Conservation (phyloP, 2,888 invertebrate species). For the Spodoptera picta region DNA sequence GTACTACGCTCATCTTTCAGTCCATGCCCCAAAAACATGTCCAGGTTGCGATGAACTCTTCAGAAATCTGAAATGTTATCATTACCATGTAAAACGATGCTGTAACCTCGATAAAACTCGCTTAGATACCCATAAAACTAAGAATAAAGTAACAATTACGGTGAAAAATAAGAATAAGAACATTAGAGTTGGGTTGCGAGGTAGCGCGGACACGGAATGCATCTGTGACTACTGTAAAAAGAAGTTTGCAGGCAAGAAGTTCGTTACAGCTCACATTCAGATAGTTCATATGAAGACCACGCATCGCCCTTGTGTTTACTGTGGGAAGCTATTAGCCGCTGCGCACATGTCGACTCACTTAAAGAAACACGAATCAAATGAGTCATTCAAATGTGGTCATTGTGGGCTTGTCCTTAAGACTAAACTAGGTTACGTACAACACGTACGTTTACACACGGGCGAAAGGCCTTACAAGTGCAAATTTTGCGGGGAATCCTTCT, state of each 20-base stretch:
- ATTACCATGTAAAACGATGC: conserved; percentile 75
- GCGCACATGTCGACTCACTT: conserved; percentile 80
- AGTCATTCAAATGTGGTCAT: conserved; percentile 68
- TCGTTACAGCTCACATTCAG: conserved; percentile 79
- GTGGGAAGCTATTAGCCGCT: conserved; percentile 76
- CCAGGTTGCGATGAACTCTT: conserved; percentile 76
- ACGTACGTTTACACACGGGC: conserved; percentile 79
- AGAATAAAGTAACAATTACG: conserved; percentile 65
- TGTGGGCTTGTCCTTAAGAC: conserved; percentile 74
- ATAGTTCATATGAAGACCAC: conserved; percentile 81
- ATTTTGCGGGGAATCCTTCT: conserved; percentile 75
- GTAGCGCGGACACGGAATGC: conserved; percentile 71
- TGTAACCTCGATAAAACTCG: conserved; percentile 69
- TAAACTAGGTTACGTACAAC: conserved; percentile 76
- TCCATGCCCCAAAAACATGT: conserved; percentile 72
- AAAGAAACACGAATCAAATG: conserved; percentile 67
- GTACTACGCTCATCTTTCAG: conserved; percentile 71
- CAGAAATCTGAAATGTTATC: conserved; percentile 76
- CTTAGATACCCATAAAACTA: conserved; percentile 59
- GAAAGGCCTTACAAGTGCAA: conserved; percentile 77
- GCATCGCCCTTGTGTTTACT: conserved; percentile 75
- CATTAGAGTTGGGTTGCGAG: conserved; percentile 73
- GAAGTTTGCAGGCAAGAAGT: conserved; percentile 76
- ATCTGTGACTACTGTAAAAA: conserved; percentile 81
- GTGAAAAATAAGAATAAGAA: conserved; percentile 68